These are phyloP conservation scores for Corydoras sp. DNA, from an alignment of 2,113 vertebrate species.

Conservation along the genomic window DNA sequence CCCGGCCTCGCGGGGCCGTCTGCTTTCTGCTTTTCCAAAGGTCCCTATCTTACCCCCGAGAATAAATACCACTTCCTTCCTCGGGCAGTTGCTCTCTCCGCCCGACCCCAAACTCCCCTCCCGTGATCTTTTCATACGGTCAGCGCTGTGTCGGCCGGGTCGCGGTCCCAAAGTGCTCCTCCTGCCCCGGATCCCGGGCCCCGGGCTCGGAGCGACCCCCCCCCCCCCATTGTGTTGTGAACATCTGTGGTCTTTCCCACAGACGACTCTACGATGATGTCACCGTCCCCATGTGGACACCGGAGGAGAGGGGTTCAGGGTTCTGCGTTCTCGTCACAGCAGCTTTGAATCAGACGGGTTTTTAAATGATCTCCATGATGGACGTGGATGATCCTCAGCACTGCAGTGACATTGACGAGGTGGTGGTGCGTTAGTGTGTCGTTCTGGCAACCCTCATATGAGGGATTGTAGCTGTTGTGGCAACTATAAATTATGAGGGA, in stretches of 20 bases:
- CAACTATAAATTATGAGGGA: background rate
- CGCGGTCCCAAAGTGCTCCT: constrained; percentile 1
- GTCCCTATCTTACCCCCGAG: background rate
- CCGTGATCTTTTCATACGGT: background rate
- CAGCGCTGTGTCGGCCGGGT: background rate
- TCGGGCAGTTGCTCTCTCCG: background rate
- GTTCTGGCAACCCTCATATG: too few species aligned
- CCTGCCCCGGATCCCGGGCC: background rate
- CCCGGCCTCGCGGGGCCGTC: background rate
- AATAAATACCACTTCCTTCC: constrained; percentile 38
- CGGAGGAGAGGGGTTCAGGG: too few species aligned
- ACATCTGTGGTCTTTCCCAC: constrained; percentile 2
- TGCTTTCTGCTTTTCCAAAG: background rate
- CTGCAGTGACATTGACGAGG: too few species aligned
- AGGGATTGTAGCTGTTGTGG: too few species aligned
- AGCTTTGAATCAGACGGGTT: too few species aligned
- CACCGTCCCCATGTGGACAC: background rate
- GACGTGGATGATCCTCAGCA: too few species aligned
- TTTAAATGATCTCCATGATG: too few species aligned
- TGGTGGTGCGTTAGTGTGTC: too few species aligned
- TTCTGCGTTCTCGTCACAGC: too few species aligned
- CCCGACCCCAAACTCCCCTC: background rate
- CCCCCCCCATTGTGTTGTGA: background rate
- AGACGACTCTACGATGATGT: background rate
- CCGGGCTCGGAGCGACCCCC: background rate